phyloP scores from a whole-genome alignment of 2,113 vertebrate species.

The Todiramphus chloris region DNA sequence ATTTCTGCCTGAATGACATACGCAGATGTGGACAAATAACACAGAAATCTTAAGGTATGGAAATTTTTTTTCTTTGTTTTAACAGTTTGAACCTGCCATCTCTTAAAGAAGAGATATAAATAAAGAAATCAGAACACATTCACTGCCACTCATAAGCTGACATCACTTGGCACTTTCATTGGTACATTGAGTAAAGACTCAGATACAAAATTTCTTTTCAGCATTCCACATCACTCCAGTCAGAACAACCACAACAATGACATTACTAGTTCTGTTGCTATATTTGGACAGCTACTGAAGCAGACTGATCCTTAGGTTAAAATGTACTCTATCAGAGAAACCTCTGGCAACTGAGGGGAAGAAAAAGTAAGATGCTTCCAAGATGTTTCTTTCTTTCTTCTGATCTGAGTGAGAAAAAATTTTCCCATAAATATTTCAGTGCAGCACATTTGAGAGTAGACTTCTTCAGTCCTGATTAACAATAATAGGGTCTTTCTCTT shows the following conservation, averaged over 20 bases:
- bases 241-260: neutral
- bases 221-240: neutral
- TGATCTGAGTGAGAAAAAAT: neutral
- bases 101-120: neutral
- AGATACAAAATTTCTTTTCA: neutral
- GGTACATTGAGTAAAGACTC: neutral
- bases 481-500: neutral
- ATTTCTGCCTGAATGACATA: slow-evolving; percentile 15
- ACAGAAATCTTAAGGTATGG: neutral
- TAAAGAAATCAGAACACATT: neutral
- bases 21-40: slow-evolving; percentile 45
- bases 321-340: neutral
- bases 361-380: neutral
- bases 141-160: neutral
- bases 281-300: neutral
- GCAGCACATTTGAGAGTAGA: neutral
- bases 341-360: neutral
- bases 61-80: neutral
- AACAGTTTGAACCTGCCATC: neutral
- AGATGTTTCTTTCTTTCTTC: neutral
- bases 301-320: neutral
- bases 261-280: neutral
- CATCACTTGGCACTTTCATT: neutral
- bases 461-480: neutral
- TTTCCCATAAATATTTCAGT: neutral